A percentile compares a stretch with the other conserved stretches of the same genome.
These are phyloP conservation scores for Emydocephalus ijimae DNA, from an alignment of 2,113 vertebrate genomes.

Conservation along the genomic window DNA sequence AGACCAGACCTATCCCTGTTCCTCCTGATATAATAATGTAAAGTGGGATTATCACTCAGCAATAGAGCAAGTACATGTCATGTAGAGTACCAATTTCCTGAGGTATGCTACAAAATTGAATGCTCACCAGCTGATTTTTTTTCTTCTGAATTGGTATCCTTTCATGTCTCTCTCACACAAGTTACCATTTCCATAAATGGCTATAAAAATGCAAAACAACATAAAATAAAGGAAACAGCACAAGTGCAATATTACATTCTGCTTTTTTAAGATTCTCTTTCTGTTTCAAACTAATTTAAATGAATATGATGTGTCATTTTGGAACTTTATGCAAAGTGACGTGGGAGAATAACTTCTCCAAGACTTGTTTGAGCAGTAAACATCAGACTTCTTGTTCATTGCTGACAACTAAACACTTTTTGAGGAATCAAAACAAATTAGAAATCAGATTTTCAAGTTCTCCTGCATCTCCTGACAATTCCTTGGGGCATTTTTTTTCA, in stretches of 20 bases:
- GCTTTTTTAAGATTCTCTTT: no score
- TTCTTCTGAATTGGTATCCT: background rate
- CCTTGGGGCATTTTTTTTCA: background rate
- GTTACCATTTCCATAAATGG: background rate
- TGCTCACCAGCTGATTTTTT: background rate
- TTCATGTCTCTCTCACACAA: background rate
- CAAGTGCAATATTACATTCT: background rate
- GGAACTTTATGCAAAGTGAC: background rate
- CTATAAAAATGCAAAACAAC: background rate
- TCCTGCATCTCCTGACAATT: background rate
- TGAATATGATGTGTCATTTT: no score
- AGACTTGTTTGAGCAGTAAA: background rate
- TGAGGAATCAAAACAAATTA: slow-evolving; percentile 26
- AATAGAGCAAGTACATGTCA: background rate
- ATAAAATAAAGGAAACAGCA: background rate
- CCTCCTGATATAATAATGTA: background rate
- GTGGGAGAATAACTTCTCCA: background rate
- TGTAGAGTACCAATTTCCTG: background rate
- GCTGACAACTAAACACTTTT: background rate
- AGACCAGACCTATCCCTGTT: background rate
- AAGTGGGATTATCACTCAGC: background rate
- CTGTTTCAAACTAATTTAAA: background rate
- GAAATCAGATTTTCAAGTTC: background rate
- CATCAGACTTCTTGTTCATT: background rate
- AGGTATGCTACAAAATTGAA: background rate